Conservation (phyloP, 1,140 invertebrate species). For the Apis florea region DNA sequence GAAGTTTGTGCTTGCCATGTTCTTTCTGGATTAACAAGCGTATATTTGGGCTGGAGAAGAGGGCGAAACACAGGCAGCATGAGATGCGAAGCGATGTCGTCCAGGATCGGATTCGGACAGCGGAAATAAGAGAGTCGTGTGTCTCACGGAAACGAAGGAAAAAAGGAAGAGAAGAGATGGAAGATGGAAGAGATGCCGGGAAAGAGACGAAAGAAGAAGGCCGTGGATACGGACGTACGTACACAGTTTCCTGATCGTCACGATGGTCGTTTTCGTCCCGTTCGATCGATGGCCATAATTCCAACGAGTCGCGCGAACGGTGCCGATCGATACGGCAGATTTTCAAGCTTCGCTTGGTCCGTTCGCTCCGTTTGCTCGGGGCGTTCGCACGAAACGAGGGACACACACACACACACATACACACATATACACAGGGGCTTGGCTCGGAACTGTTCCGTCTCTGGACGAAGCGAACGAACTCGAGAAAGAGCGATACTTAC, state of each 20-base stretch:
- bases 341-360: slow-evolving; percentile 46
- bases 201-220: slow-evolving; percentile 8
- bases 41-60: neutral
- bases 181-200: neutral
- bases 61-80: neutral
- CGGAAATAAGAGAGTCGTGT: slow-evolving; percentile 62
- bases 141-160: slow-evolving; percentile 31
- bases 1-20: slow-evolving; percentile 30
- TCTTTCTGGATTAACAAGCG: slow-evolving; percentile 59
- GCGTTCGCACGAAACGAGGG: slow-evolving; percentile 29
- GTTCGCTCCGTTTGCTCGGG: slow-evolving; percentile 36
- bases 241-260: slow-evolving; percentile 59
- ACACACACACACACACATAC: no score
- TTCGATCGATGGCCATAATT: slow-evolving; percentile 63
- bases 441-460: neutral
- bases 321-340: slow-evolving; percentile 59
- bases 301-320: slow-evolving; percentile 49
- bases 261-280: slow-evolving; percentile 47
- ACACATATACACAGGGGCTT: neutral
- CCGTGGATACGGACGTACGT: slow-evolving; percentile 10
- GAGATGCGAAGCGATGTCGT: slow-evolving; percentile 7
- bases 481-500: neutral
- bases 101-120: slow-evolving; percentile 51
- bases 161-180: neutral
- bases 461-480: neutral